These are phyloP conservation scores for Steinernema feltiae DNA, from an alignment of 1,140 invertebrate genomes.

Conservation along the genomic window DNA sequence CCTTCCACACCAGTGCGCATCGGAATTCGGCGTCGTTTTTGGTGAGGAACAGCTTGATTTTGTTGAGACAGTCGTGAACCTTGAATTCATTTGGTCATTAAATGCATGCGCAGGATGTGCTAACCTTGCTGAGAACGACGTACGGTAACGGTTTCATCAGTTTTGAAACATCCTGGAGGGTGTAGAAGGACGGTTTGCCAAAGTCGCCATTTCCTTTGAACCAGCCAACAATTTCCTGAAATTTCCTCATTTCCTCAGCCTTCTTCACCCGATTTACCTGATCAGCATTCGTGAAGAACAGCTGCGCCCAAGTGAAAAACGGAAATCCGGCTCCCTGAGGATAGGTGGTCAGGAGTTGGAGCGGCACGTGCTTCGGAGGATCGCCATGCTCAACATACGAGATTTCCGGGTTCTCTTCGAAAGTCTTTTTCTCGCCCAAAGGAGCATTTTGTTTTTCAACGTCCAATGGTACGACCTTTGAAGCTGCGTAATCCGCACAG, in stretches of 20 bases:
- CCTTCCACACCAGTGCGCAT: slow-evolving; percentile 55
- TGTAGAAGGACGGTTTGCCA: slow-evolving; percentile 48
- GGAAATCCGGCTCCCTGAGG: slow-evolving; percentile 56
- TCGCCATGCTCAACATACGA: slow-evolving; percentile 52
- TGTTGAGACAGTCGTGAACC: slow-evolving; percentile 55
- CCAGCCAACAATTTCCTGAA: slow-evolving; percentile 54
- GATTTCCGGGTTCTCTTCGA: slow-evolving; percentile 43
- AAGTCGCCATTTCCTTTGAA: slow-evolving; percentile 58
- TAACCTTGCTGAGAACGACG: slow-evolving; percentile 52
- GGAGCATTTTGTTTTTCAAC: slow-evolving; percentile 42
- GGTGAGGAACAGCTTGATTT: slow-evolving; percentile 50
- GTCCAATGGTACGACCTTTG: slow-evolving; percentile 34
- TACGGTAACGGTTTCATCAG: slow-evolving; percentile 56
- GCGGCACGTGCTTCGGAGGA: slow-evolving; percentile 40
- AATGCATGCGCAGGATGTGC: slow-evolving; percentile 11
- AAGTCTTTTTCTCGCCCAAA: slow-evolving; percentile 48
- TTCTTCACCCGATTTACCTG: slow-evolving; percentile 38
- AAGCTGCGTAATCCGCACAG: slow-evolving; percentile 50
- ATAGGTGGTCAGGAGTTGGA: slow-evolving; percentile 56
- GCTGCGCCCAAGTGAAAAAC: slow-evolving; percentile 55
- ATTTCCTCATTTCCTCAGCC: neutral
- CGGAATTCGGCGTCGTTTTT: slow-evolving; percentile 51
- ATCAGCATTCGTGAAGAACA: slow-evolving; percentile 52
- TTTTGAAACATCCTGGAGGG: slow-evolving; percentile 49
- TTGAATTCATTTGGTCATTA: slow-evolving; percentile 13